These are phyloP conservation scores for Picus viridis DNA, from an alignment of 2,797 vertebrate genomes.

Conservation along the genomic window DNA sequence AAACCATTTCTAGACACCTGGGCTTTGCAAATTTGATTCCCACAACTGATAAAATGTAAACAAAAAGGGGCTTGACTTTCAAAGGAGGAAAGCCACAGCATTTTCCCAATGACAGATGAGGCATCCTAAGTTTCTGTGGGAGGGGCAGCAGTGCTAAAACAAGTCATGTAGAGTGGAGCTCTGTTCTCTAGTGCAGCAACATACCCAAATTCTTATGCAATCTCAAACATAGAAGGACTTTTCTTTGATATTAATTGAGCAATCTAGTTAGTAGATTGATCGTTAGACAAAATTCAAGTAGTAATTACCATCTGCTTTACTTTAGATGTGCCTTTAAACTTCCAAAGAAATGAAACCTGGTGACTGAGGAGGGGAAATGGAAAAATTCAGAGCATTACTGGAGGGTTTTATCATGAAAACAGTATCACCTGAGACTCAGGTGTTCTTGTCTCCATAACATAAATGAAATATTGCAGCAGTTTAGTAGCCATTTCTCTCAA, in stretches of 20 bases:
- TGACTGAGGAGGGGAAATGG: not conserved
- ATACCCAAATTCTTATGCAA: not conserved
- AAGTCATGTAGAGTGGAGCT: not conserved
- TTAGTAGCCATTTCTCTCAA: not conserved
- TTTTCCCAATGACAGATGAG: not conserved
- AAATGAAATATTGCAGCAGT: not conserved
- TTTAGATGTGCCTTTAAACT: not conserved
- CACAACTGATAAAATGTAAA: slow-evolving; percentile 47
- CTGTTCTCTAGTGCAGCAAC: slow-evolving; percentile 8
- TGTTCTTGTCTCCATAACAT: not conserved
- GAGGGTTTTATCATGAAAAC: not conserved
- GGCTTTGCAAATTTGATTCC: slow-evolving; percentile 57
- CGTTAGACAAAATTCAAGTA: not conserved
- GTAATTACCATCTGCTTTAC: not conserved
- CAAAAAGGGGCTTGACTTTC: slow-evolving; percentile 21
- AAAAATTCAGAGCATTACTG: not conserved
- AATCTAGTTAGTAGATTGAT: not conserved
- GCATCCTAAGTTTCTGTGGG: slow-evolving; percentile 11
- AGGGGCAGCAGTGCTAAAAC: slow-evolving; percentile 5
- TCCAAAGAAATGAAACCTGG: not conserved
- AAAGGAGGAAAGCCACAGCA: slow-evolving; percentile 35
- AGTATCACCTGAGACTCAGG: not conserved
- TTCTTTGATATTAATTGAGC: slow-evolving; percentile 29
- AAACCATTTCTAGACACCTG: slow-evolving; percentile 57
- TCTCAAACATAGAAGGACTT: not conserved